Evolutionary conservation across 1,140 invertebrate species (phyloP).

Genomic region (Nasonia vitripennis): DNA sequence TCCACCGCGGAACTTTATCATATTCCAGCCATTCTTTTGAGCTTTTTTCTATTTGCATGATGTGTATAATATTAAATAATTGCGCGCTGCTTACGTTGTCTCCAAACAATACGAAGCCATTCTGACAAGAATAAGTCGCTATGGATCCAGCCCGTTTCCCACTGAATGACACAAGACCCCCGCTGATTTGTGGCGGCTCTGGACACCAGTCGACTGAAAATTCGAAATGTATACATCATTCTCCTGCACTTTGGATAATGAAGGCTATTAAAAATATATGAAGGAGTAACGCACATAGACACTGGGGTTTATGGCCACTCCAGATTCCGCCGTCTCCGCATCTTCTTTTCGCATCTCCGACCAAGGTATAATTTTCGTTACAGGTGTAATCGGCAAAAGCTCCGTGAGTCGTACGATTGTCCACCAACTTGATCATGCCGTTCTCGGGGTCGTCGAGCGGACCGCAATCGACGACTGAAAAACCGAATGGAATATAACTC

Average conservation of each 20-base stretch:
- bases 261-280: background rate
- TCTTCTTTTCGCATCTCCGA: conserved; percentile 83
- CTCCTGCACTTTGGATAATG: background rate
- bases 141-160: conserved; percentile 85
- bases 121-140: conserved; percentile 87
- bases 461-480: conserved; percentile 87
- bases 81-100: conserved; percentile 78
- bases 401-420: conserved; percentile 85
- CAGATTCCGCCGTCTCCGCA: conserved; percentile 88
- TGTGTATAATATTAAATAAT: background rate
- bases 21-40: background rate
- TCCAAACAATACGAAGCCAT: conserved; percentile 90
- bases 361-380: conserved; percentile 88
- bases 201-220: conserved; percentile 87
- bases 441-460: conserved; percentile 82
- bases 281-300: conserved; percentile 78
- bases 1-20: background rate
- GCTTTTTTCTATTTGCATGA: too few species aligned
- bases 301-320: conserved; percentile 86
- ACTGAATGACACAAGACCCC: conserved; percentile 81
- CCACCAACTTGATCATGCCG: conserved; percentile 81
- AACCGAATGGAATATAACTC: background rate
- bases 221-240: background rate
- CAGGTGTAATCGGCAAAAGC: conserved; percentile 86
- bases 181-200: conserved; percentile 83